Percentiles rank a stretch among this genome's conserved stretches.
Conservation (phyloP, 2,113 vertebrate genomes). For the Panurus biarmicus region DNA sequence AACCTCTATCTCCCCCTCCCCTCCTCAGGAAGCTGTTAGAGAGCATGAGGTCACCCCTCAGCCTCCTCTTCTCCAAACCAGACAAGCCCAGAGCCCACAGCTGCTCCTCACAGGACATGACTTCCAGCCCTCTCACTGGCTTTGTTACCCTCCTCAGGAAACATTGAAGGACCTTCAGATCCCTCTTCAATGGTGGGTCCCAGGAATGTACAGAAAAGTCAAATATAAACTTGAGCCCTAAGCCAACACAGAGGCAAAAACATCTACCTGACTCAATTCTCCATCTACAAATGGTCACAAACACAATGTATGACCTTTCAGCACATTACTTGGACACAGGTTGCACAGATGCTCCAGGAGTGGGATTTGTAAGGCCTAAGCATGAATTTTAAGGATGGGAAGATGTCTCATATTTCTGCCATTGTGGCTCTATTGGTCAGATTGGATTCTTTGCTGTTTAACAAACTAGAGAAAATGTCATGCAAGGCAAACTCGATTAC, state of each 20-base stretch:
- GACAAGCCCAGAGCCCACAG: not conserved
- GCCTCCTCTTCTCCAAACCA: not conserved
- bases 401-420: not conserved
- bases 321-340: rapidly evolving
- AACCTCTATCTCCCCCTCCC: rapidly evolving
- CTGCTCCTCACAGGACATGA: not conserved
- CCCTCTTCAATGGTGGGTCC: not conserved
- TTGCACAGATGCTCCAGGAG: not conserved
- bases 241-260: not conserved
- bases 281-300: not conserved
- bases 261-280: not conserved
- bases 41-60: rapidly evolving
- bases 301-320: not conserved
- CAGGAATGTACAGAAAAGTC: not conserved
- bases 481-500: not conserved
- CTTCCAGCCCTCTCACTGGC: not conserved
- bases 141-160: not conserved
- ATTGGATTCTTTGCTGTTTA: not conserved
- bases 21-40: not conserved
- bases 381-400: not conserved
- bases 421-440: not conserved
- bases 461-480: not conserved
- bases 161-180: not conserved
- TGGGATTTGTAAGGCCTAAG: not conserved
- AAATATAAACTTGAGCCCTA: not conserved